Percentiles rank a stretch among this genome's conserved stretches.
These are phyloP conservation scores for Lanius ludovicianus DNA, from an alignment of 2,113 vertebrate genomes.

Conservation along the genomic window DNA sequence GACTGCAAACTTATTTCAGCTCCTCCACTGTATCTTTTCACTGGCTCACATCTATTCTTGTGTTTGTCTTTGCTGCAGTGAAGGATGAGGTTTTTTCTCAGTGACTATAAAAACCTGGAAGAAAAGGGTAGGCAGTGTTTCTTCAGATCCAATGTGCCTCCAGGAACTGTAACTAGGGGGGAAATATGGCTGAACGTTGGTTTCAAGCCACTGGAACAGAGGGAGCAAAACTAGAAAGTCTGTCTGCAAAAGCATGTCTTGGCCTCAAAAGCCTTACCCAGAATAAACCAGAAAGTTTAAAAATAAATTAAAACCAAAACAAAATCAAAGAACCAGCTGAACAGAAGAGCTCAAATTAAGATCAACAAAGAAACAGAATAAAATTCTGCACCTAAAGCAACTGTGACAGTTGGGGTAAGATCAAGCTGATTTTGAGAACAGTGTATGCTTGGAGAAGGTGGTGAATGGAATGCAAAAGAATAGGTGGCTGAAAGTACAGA, in stretches of 20 bases:
- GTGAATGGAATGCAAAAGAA: neutral
- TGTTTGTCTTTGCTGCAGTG: constrained; percentile 7
- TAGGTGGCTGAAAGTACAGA: neutral
- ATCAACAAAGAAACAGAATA: neutral
- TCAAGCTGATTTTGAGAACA: neutral
- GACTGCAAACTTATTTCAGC: neutral
- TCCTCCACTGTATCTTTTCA: neutral
- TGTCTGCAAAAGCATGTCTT: neutral
- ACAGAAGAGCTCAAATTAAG: neutral
- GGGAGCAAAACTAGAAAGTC: neutral
- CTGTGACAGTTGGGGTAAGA: neutral
- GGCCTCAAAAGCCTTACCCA: neutral
- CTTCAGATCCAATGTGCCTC: neutral
- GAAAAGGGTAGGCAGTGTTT: neutral
- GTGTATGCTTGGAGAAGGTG: neutral
- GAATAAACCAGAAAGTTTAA: neutral
- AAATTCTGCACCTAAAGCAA: neutral
- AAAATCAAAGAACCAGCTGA: too few species aligned
- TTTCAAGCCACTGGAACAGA: neutral
- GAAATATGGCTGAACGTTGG: neutral
- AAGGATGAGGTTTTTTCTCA: neutral
- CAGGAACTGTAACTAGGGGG: neutral
- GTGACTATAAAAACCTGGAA: neutral
- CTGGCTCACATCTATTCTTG: neutral
- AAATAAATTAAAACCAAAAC: neutral